phyloP scores from a whole-genome alignment of 2,797 vertebrate genomes.

The Chelon auratus region DNA sequence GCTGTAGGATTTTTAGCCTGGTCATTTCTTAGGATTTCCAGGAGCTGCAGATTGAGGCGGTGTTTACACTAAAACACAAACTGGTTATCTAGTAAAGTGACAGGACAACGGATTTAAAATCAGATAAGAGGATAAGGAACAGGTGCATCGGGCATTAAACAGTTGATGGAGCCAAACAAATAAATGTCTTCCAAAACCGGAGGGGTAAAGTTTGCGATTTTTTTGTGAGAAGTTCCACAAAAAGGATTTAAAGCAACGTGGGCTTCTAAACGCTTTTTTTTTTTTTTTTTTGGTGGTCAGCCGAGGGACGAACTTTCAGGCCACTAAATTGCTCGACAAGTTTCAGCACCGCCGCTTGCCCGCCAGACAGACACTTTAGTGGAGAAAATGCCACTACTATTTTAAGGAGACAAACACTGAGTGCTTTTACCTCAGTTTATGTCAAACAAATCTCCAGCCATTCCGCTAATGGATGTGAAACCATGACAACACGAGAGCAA shows the following conservation, averaged over 20 bases:
- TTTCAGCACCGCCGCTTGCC: constrained; percentile 58
- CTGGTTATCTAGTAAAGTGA: constrained; percentile 39
- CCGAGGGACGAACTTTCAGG: constrained; percentile 54
- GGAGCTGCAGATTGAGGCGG: constrained; percentile 25
- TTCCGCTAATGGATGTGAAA: constrained; percentile 80
- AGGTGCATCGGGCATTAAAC: constrained; percentile 37
- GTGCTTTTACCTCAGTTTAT: constrained; percentile 79
- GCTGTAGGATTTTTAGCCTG: no score
- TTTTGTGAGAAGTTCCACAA: constrained; percentile 38
- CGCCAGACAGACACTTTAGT: constrained; percentile 68
- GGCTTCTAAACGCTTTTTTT: neutral
- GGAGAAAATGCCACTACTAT: constrained; percentile 62
- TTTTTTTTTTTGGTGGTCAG: constrained; percentile 8
- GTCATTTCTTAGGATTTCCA: constrained; percentile 11
- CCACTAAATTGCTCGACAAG: constrained; percentile 71
- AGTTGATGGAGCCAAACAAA: constrained; percentile 13
- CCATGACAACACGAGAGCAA: constrained; percentile 79
- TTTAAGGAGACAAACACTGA: constrained; percentile 76
- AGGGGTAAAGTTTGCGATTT: constrained; percentile 41
- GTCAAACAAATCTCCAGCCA: constrained; percentile 78
- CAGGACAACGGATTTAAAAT: constrained; percentile 42
- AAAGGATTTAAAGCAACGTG: constrained; percentile 50
- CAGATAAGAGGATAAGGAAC: constrained; percentile 46
- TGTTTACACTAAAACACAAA: constrained; percentile 30
- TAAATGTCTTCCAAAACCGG: constrained; percentile 24